Evolutionary conservation across 2,797 vertebrate genomes (phyloP).

Genomic region (Platalea minor): DNA sequence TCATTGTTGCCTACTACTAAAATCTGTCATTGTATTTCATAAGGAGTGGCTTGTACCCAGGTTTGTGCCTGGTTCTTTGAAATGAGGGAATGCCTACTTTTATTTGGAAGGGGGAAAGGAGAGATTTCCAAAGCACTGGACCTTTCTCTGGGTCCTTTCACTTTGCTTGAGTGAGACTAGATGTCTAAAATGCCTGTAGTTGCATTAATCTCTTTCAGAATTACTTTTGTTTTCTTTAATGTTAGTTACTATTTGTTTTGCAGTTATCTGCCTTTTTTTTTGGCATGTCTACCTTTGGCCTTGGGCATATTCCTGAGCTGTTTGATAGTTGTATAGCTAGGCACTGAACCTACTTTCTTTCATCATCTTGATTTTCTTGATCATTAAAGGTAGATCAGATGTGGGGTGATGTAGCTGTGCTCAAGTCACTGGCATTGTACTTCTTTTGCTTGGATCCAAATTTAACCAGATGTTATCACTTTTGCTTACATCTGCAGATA

Average conservation of each 20-base stretch:
- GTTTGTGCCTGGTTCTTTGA: slow-evolving; percentile 17
- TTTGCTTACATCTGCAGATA: not conserved
- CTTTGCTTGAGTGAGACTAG: not conserved
- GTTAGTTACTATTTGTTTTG: not conserved
- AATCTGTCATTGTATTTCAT: slow-evolving; percentile 62
- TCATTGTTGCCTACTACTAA: slow-evolving; percentile 55
- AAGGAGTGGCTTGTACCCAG: slow-evolving; percentile 11
- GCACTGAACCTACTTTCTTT: not conserved
- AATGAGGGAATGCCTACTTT: not conserved
- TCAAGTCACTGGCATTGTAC: not conserved
- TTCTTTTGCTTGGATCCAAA: not conserved
- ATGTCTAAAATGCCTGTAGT: not conserved
- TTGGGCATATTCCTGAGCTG: not conserved
- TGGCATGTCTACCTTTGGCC: not conserved
- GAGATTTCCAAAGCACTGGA: not conserved
- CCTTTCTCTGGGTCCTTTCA: not conserved
- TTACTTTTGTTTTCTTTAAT: not conserved
- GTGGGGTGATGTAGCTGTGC: not conserved
- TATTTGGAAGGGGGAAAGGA: not conserved
- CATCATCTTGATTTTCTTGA: not conserved
- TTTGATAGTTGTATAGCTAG: not conserved
- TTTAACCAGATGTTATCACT: not conserved
- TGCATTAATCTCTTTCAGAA: not conserved
- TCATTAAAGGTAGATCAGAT: not conserved
- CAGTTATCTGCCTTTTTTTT: not conserved